Percentiles rank a stretch among this genome's conserved stretches.
Conservation (phyloP, 2,797 vertebrate species). For the Epinephelus awoara region DNA sequence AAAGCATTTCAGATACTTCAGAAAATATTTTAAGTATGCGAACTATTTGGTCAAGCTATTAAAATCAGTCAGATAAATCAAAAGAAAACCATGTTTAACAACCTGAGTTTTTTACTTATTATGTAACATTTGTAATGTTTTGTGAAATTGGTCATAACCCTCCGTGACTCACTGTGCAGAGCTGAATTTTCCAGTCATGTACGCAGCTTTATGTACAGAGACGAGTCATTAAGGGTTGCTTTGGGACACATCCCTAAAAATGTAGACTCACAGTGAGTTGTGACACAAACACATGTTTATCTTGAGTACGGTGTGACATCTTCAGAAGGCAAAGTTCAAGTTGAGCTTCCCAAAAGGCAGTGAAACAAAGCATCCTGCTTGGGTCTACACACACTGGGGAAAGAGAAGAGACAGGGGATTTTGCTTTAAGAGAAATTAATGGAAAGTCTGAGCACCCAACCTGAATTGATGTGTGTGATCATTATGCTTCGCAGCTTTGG, state of each 20-base stretch:
- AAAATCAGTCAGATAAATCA: background rate
- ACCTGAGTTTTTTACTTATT: background rate
- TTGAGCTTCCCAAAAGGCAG: slow-evolving; percentile 26
- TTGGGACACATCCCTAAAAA: slow-evolving; percentile 28
- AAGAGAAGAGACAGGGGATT: background rate
- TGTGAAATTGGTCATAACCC: background rate
- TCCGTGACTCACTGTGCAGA: slow-evolving; percentile 32
- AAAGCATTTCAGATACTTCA: too few species aligned
- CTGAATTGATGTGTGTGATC: slow-evolving; percentile 35
- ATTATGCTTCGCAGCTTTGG: slow-evolving; percentile 88
- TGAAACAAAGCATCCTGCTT: slow-evolving; percentile 34
- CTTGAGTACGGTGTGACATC: slow-evolving; percentile 37
- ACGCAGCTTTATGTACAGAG: background rate
- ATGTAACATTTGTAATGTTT: slow-evolving; percentile 12
- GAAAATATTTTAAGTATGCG: too few species aligned
- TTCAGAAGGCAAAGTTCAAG: slow-evolving; percentile 71
- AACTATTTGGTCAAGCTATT: too few species aligned
- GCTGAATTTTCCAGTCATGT: slow-evolving; percentile 32
- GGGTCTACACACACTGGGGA: background rate
- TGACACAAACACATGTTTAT: slow-evolving; percentile 39
- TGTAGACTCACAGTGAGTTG: background rate
- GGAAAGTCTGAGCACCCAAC: background rate
- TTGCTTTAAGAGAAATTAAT: slow-evolving; percentile 11
- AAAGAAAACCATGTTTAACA: background rate
- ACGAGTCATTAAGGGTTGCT: slow-evolving; percentile 41